These are phyloP conservation scores for Asteroscopus sphinx DNA, from an alignment of 2,888 invertebrate genomes.

Conservation along the genomic window DNA sequence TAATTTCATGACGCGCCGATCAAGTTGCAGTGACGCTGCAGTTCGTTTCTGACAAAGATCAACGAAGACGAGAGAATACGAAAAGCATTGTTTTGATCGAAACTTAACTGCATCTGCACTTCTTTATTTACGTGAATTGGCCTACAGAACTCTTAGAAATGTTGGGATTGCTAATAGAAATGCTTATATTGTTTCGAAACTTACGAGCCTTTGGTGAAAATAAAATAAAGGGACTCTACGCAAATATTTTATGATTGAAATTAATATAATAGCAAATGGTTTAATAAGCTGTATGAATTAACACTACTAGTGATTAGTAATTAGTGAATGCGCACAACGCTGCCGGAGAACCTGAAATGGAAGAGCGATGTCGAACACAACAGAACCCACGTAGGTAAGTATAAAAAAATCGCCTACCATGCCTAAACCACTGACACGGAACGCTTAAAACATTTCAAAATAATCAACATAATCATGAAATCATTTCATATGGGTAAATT, in stretches of 20 bases:
- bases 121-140: too few relatives aligned
- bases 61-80: too few relatives aligned
- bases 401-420: slow-evolving; percentile 8
- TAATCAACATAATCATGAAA: slow-evolving; percentile 2
- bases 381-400: slow-evolving; percentile 6
- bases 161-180: too few relatives aligned
- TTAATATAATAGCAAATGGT: not conserved
- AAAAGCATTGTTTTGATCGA: too few relatives aligned
- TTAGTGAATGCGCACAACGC: slow-evolving; percentile 1
- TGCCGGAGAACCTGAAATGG: slow-evolving; percentile 22
- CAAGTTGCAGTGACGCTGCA: too few relatives aligned
- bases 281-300: slow-evolving; percentile 17
- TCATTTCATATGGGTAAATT: slow-evolving; percentile 3
- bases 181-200: not conserved
- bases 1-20: too few relatives aligned
- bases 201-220: not conserved
- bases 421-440: not conserved
- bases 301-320: slow-evolving; percentile 1
- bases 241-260: slow-evolving; percentile 2
- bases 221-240: not conserved
- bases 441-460: not conserved
- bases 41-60: too few relatives aligned
- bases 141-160: too few relatives aligned
- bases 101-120: too few relatives aligned
- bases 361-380: slow-evolving; percentile 22